Evolutionary conservation across 2,797 vertebrate genomes (phyloP).

Genomic region (Astyanax mexicanus): DNA sequence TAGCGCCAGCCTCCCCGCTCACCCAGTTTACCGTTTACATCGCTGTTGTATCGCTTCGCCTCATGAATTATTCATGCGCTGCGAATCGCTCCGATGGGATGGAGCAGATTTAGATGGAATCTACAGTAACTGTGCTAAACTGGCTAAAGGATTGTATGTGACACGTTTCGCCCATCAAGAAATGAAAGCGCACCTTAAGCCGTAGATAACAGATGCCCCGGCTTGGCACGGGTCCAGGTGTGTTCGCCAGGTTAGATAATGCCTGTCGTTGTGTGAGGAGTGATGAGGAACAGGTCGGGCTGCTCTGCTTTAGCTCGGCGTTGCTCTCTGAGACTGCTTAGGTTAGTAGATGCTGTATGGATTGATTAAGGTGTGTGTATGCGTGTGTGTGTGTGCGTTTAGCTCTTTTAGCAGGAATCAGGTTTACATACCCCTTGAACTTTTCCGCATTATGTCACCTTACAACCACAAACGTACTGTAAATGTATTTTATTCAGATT

Average conservation of each 20-base stretch:
- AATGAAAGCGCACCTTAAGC: slow-evolving; percentile 8
- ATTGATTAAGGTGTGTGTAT: background rate
- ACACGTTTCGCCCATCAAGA: slow-evolving; percentile 13
- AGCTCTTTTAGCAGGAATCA: too few relatives aligned
- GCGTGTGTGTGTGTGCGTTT: too few relatives aligned
- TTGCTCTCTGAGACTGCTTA: background rate
- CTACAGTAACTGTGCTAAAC: slow-evolving; percentile 13
- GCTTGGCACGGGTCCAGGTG: background rate
- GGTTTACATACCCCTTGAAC: too few relatives aligned
- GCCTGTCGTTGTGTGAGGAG: slow-evolving; percentile 19
- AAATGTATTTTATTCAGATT: too few relatives aligned
- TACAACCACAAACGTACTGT: too few relatives aligned
- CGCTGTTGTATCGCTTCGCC: background rate
- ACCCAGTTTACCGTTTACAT: background rate
- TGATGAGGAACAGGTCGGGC: slow-evolving; percentile 3
- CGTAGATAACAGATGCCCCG: slow-evolving; percentile 13
- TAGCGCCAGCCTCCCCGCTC: background rate
- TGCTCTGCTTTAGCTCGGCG: background rate
- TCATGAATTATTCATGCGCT: background rate
- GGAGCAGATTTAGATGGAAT: background rate
- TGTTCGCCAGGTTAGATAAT: background rate
- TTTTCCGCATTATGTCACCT: too few relatives aligned
- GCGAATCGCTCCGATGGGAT: background rate
- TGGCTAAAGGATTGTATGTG: slow-evolving; percentile 1
- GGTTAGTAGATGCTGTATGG: background rate